Base-by-base conservation (phyloP, 2,113 vertebrate genomes). In the Varanus komodoensis region DNA sequence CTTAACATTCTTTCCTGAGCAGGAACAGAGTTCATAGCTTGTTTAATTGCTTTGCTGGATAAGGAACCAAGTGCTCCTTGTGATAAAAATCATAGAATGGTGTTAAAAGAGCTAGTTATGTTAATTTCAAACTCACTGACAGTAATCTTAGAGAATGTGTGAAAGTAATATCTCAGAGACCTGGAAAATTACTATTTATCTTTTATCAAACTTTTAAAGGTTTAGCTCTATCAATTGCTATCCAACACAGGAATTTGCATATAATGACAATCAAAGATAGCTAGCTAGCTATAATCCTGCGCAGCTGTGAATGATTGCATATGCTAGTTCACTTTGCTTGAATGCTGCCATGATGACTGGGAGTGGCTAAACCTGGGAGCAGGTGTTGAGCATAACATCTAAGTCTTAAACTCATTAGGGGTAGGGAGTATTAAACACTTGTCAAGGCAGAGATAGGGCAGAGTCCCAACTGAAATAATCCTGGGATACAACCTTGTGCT, bases 1-100 rank as follows among this genome's bases (percentile, higher is more conserved):
- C 86, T 90, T 91, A 91, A 92, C 78, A 81, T 89, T 7, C 52
- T 79, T 52, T 48, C 75, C 91, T 91, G 89, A 11, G 34, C n/a
- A 68, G 83, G 19, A 32, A 68, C 2, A 81, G n/a, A 25, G 32
- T 82, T 27, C 57, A 44, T n/a, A 44, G 57, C 82, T 92, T 67
- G 57, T 48, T 87, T 67, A 87, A 79, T 77, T 67, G 38, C 74
- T 67, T 79, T 67, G 74, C 86, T 87, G 54, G 48, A 79, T 87
- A 61, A 84, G 73, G 34, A 67, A 83, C 2, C 0, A 73, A 87
- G 75, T 5, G 2, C 34, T 6, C 3, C 69, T 90, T 91, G 25
- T 0, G 0, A 67, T 38, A 67, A 34, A 67, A 83, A 34, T 34
- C 54, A 82, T 61, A 61, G 34, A 61, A 82, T 82, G 32, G 54